Conservation (phyloP, 2,888 invertebrate species). For the Dinocampus coccinellae region DNA sequence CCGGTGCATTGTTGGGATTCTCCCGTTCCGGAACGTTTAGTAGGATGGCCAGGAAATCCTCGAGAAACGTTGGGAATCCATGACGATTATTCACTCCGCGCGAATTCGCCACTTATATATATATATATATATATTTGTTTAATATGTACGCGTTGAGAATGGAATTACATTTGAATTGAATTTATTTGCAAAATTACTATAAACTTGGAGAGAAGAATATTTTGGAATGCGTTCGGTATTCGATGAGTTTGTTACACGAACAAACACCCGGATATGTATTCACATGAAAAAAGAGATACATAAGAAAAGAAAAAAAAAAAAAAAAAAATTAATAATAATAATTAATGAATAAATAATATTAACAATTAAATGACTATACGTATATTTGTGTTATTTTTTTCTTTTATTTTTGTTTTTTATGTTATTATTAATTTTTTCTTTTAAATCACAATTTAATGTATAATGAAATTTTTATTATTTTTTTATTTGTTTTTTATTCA, state of each 20-base stretch:
- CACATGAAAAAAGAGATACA: too few species aligned
- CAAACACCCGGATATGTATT: neutral
- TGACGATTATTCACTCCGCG: slow-evolving; percentile 40
- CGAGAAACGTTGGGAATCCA: slow-evolving; percentile 44
- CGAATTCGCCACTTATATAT: slow-evolving; percentile 29
- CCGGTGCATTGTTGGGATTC: slow-evolving; percentile 49
- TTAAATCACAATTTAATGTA: too few species aligned
- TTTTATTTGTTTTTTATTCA: too few species aligned
- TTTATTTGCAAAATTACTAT: slow-evolving; percentile 36
- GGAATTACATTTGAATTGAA: slow-evolving; percentile 43
- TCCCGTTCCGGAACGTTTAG: slow-evolving; percentile 47
- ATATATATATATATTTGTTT: slow-evolving; percentile 22
- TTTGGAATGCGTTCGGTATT: slow-evolving; percentile 2
- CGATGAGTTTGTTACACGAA: neutral
- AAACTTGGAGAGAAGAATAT: neutral
- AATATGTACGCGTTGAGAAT: slow-evolving; percentile 27
- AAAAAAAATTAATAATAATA: too few species aligned
- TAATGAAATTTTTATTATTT: too few species aligned
- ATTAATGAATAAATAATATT: too few species aligned
- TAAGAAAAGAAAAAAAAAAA: neutral
- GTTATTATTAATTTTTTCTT: too few species aligned
- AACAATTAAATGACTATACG: too few species aligned
- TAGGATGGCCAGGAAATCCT: slow-evolving; percentile 40
- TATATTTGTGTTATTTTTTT: too few species aligned
- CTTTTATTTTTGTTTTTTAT: too few species aligned